Conservation (phyloP, 2,113 vertebrate genomes). For the Leucopsar rothschildi region DNA sequence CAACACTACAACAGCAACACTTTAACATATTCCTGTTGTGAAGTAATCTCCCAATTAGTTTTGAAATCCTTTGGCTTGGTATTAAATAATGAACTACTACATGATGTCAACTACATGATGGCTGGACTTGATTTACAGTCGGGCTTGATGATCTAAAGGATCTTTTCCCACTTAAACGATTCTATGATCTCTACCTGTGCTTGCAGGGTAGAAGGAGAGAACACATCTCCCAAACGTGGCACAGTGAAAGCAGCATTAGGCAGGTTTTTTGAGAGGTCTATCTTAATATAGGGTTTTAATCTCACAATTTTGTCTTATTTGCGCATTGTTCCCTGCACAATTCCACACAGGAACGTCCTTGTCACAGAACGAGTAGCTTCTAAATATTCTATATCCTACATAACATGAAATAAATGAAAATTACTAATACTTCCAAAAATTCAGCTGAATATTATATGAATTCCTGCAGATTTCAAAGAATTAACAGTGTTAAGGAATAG, state of each 20-base stretch:
- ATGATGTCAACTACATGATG: background rate
- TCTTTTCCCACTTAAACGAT: background rate
- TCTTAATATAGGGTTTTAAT: background rate
- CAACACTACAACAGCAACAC: background rate
- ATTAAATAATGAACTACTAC: slow-evolving; percentile 9
- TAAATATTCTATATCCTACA: background rate
- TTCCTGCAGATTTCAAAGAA: slow-evolving; percentile 25
- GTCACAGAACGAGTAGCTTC: background rate
- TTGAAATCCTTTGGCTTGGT: background rate
- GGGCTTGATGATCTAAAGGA: background rate
- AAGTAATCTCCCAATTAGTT: background rate
- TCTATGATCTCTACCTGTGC: background rate
- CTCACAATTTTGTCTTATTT: background rate
- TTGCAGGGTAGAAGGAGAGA: background rate
- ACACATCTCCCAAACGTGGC: background rate
- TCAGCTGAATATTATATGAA: slow-evolving; percentile 25
- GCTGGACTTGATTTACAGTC: background rate
- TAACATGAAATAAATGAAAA: background rate
- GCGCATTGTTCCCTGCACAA: background rate
- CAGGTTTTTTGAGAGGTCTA: background rate
- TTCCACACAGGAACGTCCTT: background rate
- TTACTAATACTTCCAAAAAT: slow-evolving; percentile 13
- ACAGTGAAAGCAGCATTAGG: background rate
- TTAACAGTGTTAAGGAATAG: background rate
- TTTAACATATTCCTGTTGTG: background rate